phyloP scores from a whole-genome alignment of 64 coral and sea anemone genomes.

The Porites australiensis region DNA sequence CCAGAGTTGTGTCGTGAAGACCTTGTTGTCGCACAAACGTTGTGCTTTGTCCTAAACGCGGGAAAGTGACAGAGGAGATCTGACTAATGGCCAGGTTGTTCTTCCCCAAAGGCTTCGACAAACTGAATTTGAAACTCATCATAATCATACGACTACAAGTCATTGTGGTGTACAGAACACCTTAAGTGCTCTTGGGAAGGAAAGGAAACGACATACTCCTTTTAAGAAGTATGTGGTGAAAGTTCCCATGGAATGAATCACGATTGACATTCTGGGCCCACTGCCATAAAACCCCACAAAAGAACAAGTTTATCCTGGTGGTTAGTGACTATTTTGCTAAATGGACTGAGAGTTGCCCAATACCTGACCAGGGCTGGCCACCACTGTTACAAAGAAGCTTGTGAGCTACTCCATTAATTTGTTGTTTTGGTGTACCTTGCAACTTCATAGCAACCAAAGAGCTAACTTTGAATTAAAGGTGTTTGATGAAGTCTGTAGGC shows the following conservation, averaged over 20 bases:
- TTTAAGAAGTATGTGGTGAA: constrained; percentile 42
- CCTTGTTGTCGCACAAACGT: constrained; percentile 24
- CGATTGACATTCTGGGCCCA: not conserved
- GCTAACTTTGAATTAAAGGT: constrained; percentile 38
- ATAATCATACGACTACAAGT: not conserved
- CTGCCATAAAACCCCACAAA: not conserved
- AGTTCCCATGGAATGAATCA: constrained; percentile 4
- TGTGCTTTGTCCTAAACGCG: not conserved
- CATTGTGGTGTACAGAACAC: not conserved
- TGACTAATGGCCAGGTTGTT: constrained; percentile 11
- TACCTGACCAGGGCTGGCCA: constrained; percentile 26
- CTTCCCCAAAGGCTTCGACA: not conserved
- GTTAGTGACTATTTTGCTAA: constrained; percentile 45
- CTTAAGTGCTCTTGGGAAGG: not conserved
- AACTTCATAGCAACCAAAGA: constrained; percentile 53
- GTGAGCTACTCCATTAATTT: not conserved
- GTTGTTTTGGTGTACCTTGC: not conserved
- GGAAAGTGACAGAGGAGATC: constrained; percentile 31
- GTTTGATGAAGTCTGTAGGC: not conserved
- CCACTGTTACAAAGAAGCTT: not conserved
- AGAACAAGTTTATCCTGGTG: constrained; percentile 12
- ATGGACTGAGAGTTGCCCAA: constrained; percentile 29
- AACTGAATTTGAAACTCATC: not conserved
- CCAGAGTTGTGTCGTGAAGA: not conserved
- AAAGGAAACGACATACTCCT: not conserved